Percentiles rank a stretch among this genome's conserved stretches.
Conservation (phyloP, 2,113 vertebrate species). For the Labeo rohita region DNA sequence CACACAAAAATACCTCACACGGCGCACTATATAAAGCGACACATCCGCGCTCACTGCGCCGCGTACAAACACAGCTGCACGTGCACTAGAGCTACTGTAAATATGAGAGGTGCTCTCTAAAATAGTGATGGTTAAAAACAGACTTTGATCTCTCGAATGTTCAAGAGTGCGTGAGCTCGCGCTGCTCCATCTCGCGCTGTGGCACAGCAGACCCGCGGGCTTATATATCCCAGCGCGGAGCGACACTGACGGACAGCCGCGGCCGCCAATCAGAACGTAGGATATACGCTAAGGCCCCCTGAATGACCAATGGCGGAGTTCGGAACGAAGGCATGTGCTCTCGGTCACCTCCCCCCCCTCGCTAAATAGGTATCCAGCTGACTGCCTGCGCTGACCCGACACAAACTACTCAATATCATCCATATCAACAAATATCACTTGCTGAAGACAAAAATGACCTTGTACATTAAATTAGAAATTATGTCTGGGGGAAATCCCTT, state of each 20-base stretch:
- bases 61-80: neutral
- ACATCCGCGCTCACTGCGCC: neutral
- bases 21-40: neutral
- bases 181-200: constrained; percentile 51
- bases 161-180: constrained; percentile 6
- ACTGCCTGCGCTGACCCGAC: constrained; percentile 42
- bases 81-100: neutral
- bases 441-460: neutral
- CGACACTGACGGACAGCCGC: constrained; percentile 43
- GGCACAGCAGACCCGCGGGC: constrained; percentile 44
- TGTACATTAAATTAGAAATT: too few species aligned
- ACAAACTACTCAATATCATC: neutral
- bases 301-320: constrained; percentile 42
- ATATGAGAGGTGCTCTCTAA: neutral
- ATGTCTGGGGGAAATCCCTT: neutral
- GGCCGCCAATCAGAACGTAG: constrained; percentile 40
- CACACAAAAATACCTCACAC: neutral
- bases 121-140: neutral
- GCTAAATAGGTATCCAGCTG: constrained; percentile 46
- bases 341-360: constrained; percentile 21
- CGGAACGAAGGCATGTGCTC: constrained; percentile 35
- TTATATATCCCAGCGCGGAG: constrained; percentile 53
- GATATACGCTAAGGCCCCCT: neutral
- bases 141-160: neutral
- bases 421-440: neutral